Base-by-base conservation (phyloP, 2,113 vertebrate species). In the Struthio camelus region DNA sequence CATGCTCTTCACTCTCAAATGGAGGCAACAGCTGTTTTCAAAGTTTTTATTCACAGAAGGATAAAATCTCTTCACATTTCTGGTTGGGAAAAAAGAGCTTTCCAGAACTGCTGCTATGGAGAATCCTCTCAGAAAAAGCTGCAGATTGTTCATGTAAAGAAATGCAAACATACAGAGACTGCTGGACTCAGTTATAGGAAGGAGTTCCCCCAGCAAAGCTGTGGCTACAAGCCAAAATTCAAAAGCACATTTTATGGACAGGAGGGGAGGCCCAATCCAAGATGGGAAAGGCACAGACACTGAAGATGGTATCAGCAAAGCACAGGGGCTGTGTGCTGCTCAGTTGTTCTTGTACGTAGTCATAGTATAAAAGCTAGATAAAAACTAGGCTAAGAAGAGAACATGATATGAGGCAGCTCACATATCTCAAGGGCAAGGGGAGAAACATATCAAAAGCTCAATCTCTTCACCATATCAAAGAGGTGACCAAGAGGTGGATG, bases 11-110 rank as follows among this genome's bases (percentile, higher is more conserved):
- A 69, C 59, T 69, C 90, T 90, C 65, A 87, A 71, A 85, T 34
- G 25, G 77, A 92, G 66, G 84, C 19, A 92, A 62, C 40, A 78
- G 46, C 51, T 94, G 72, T 59, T 90, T 94, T 48, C 83, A 84
- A 53, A 53, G 36, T 32, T 40, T 54, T 73, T 59, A 64, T 65
- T 62, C 83, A 81, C 46, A 92, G 59, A 84, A 86, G 59, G 54
- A 90, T 36, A 48, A 85, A 86, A 81, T 44, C 19, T 85, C 44
- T 81, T 90, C n/a, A 84, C 1, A 93, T 72, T 84, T 69, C 42
- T 56, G 81, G 28, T n/a, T 76, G 70, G 25, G 38, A 76, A 46
- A 51, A 51, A 88, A 84, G 42, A 93, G 46, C n/a, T 71, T 90
- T 92, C 50, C 73, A 75, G 54, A 94, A 59, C 40, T 90, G 53